phyloP scores from a whole-genome alignment of 2,797 vertebrate genomes.

The Tokudaia tokunoshimensis region DNA sequence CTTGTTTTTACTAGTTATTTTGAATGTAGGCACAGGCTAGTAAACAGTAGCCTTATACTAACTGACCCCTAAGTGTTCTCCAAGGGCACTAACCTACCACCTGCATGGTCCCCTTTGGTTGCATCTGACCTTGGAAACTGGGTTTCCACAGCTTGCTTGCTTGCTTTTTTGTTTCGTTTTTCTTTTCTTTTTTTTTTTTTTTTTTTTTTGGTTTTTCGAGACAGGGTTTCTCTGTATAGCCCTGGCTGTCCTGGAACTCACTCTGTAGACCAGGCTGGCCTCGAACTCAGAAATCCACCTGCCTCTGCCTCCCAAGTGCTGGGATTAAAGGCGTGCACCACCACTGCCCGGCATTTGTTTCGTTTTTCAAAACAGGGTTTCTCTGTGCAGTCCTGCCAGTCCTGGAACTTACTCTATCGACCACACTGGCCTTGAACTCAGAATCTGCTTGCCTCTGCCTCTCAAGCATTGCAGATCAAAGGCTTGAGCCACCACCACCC shows the following conservation, averaged over 20 bases:
- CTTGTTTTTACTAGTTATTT: conserved; percentile 48
- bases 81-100: background rate
- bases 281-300: background rate
- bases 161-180: background rate
- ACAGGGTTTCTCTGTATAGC: background rate
- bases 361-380: background rate
- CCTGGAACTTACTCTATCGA: background rate
- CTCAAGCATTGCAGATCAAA: background rate
- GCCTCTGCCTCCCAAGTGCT: background rate
- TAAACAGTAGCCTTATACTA: background rate
- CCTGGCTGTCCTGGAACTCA: background rate
- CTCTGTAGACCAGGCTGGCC: background rate
- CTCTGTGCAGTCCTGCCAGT: background rate
- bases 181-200: too few species aligned
- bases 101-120: background rate
- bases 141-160: background rate
- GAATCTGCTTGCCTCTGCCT: background rate
- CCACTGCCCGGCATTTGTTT: too few species aligned
- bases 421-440: background rate
- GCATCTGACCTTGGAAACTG: conserved; percentile 61
- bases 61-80: background rate
- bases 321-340: too few species aligned
- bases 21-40: background rate
- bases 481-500: background rate
- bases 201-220: background rate